Conservation (phyloP, 2,113 vertebrate genomes). For the Spea multiplicata region DNA sequence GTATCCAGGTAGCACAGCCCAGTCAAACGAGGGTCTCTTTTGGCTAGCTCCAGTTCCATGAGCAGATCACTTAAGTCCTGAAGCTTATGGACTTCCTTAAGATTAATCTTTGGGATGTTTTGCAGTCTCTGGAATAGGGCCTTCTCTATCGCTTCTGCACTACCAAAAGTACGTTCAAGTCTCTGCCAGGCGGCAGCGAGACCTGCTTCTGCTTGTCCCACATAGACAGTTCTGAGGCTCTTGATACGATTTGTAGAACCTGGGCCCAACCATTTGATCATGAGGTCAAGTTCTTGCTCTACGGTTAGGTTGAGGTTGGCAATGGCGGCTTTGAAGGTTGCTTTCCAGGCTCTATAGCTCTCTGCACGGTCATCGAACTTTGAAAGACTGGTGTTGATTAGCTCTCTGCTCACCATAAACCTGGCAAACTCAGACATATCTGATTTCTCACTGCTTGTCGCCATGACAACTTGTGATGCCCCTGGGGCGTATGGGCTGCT, state of each 20-base stretch:
- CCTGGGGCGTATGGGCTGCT: too few species aligned
- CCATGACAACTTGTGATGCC: neutral
- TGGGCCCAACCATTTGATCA: slow-evolving; percentile 47
- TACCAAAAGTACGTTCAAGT: slow-evolving; percentile 46
- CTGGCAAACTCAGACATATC: slow-evolving; percentile 12
- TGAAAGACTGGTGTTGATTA: neutral
- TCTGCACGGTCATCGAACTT: neutral
- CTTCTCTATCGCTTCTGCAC: slow-evolving; percentile 36
- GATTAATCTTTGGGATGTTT: slow-evolving; percentile 5
- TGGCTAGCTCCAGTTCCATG: neutral
- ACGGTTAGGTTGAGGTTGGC: neutral
- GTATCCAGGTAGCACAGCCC: slow-evolving; percentile 41
- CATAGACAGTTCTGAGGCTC: slow-evolving; percentile 16
- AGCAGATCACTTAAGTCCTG: slow-evolving; percentile 11
- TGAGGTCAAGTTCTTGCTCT: neutral
- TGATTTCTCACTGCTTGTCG: slow-evolving; percentile 1
- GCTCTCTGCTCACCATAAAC: neutral
- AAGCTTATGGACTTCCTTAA: slow-evolving; percentile 9
- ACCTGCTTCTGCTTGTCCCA: neutral
- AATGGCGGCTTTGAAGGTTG: neutral
- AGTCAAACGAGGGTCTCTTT: slow-evolving; percentile 1
- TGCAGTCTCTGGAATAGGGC: slow-evolving; percentile 45
- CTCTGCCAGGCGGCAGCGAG: slow-evolving; percentile 11
- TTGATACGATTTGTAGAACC: slow-evolving; percentile 49
- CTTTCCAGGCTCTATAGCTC: neutral